Evolutionary conservation across 1,140 invertebrate genomes (phyloP).

Genomic region (Drosophila mayri): DNA sequence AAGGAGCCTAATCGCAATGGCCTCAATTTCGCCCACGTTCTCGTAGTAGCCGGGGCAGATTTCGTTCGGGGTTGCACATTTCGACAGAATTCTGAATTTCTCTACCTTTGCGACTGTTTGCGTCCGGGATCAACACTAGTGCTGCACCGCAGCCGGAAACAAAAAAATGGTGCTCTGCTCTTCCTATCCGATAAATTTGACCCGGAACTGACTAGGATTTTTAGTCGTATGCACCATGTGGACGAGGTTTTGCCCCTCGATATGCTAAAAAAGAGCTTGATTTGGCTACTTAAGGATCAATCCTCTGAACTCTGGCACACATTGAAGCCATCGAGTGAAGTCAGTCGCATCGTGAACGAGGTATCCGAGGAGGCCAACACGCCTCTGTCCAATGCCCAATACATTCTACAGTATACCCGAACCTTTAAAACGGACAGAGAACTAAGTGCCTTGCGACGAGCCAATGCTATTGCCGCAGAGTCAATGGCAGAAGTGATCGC

Average conservation of each 20-base stretch:
- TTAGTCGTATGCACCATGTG: constrained; percentile 42
- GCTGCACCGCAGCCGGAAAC: constrained; percentile 30
- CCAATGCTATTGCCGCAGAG: constrained; percentile 41
- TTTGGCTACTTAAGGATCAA: constrained; percentile 9
- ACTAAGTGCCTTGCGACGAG: constrained; percentile 17
- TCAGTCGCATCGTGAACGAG: constrained; percentile 20
- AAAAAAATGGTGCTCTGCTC: constrained; percentile 27
- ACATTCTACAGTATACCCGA: constrained; percentile 25
- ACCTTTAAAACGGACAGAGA: constrained; percentile 43
- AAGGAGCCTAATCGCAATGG: background rate
- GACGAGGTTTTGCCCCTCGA: constrained; percentile 37
- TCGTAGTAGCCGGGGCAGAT: constrained; percentile 40
- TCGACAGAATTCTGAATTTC: constrained; percentile 40
- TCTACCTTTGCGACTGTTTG: constrained; percentile 58
- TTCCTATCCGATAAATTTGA: constrained; percentile 20
- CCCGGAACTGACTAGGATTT: background rate
- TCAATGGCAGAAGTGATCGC: constrained; percentile 50
- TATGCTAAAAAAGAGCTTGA: constrained; percentile 18
- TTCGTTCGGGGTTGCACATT: background rate
- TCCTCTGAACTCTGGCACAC: constrained; percentile 42
- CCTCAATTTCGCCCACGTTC: constrained; percentile 27
- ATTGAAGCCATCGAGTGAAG: background rate
- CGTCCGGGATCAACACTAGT: constrained; percentile 37
- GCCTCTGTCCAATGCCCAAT: constrained; percentile 28
- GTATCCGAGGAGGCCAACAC: constrained; percentile 15